Evolutionary conservation across 2,797 vertebrate genomes (phyloP), one percentile per base, ranked within the genome.

Genomic region (Sebastes vulpes): DNA sequence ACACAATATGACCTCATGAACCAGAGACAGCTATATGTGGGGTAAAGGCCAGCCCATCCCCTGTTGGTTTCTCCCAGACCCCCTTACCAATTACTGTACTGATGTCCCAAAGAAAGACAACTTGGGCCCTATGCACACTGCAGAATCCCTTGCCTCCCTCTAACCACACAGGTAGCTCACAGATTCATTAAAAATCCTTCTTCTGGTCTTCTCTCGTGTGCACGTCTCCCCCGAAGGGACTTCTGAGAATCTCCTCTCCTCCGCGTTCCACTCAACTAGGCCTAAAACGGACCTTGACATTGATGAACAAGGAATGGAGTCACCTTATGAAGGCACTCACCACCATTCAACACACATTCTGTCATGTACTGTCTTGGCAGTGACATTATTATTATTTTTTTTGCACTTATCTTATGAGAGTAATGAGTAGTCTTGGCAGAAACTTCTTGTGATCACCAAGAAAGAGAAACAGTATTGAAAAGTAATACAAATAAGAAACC

Each of bases 151-250:
- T 0, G n/a, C 12, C 31, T 57, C 35, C 21, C 74, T 66, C 64
- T 25, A 7, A 64, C 16, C 76, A 69, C 82, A 28, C 54, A 88
- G 67, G 81, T 72, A 77, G 54, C 71, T 71, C 66, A 42, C 42
- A 70, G 57, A 69, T 86, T 89, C 86, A 90, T 92, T 87, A 89
- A 83, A 75, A 85, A 56, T n/a, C 60, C 38, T 56, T 61, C 67
- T 38, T 54, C 52, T 38, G 61, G 11, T 77, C 60, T 42, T 42
- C 26, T 75, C 68, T 70, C 56, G 3, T 66, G 54, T 60, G 65
- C 9, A n/a, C 26, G 5, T 48, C 21, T 66, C 57, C 70, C 83
- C 83, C 38, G 46, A 9, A 66, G 86, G 72, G 72, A 78, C 65
- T 38, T 65, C n/a, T 54, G 31, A 59, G 65, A 73, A 65, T 65